Base-by-base conservation (phyloP, 2,888 invertebrate genomes). In the Synanthedon myopaeformis region DNA sequence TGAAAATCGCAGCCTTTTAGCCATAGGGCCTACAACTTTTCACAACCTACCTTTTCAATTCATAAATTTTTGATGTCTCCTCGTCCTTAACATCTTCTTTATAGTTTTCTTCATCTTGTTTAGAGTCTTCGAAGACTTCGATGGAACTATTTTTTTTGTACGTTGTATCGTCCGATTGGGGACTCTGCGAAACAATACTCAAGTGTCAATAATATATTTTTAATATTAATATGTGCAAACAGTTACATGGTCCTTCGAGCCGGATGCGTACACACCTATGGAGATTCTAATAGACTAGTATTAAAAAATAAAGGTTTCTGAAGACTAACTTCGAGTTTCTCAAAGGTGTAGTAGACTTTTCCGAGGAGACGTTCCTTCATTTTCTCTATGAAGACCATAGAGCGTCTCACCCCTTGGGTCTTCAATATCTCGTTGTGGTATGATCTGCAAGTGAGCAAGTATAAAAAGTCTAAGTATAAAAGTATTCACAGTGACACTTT, bases 341-440 rank as follows among this genome's bases (percentile, higher is more conserved):
- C 91, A 52, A 95, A 79, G 0, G 95, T 92, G 58, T 92, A 82
- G 67, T 91, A 90, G 0, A 92, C 92, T 69, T 93, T 94, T 61
- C 90, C 86, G 53, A 95, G 79, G 8, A 94, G 89, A 57, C 91
- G 87, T 55, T 88, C 89, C 58, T 94, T 91, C 62, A 95, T 80
- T 65, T 91, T 91, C 70, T 94, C 92, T 52, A 97, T 88, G 76
- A 96, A 94, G 62, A 90, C 89, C 72, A 96, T 83, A 64, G 96
- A 93, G 70, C 95, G 94, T 17, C 92, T 90, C 57, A 97, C 87
- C 12, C 96, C 96, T 61, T 94, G 92, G 6, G 95, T 95, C 80
- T 96, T 96, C 54, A 97, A 81, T 55, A 95, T 92, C 70, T 95
- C 94, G 73, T 95, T 94, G 62, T 97, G 96, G 70, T 95, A 97